These are phyloP conservation scores for Euplagia quadripunctaria DNA, from an alignment of 2,888 invertebrate genomes.

Conservation along the genomic window DNA sequence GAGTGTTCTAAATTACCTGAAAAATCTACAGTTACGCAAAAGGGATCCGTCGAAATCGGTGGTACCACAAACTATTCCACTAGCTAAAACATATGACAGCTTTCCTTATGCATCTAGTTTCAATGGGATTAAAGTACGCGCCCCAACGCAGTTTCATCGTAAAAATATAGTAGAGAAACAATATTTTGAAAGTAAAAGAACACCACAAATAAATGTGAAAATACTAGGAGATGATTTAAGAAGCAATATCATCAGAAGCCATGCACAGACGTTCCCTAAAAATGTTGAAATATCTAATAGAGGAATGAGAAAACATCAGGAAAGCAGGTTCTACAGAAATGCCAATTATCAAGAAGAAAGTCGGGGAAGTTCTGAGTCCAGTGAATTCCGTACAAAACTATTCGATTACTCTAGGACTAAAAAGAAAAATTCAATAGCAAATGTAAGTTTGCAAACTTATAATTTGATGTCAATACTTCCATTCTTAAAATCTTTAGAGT, in stretches of 20 bases:
- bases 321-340: conserved; percentile 66
- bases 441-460: conserved; percentile 53
- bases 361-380: conserved; percentile 35
- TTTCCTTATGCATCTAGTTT: conserved; percentile 76
- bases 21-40: conserved; percentile 68
- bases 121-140: conserved; percentile 64
- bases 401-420: conserved; percentile 40
- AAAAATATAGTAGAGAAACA: conserved; percentile 63
- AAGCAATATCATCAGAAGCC: conserved; percentile 66
- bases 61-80: conserved; percentile 69
- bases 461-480: conserved; percentile 68
- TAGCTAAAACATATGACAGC: conserved; percentile 69
- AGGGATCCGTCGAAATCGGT: conserved; percentile 59
- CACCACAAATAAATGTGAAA: conserved; percentile 74
- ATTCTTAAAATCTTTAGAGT: conserved; percentile 74
- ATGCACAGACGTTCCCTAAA: conserved; percentile 64
- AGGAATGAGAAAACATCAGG: conserved; percentile 58
- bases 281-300: conserved; percentile 71
- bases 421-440: conserved; percentile 43
- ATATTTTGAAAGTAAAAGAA: conserved; percentile 63
- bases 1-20: conserved; percentile 76
- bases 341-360: conserved; percentile 31
- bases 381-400: conserved; percentile 40
- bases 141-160: conserved; percentile 66
- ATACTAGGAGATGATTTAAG: conserved; percentile 71